Evolutionary conservation across 2,113 vertebrate species (phyloP).

Genomic region (Carollia perspicillata): DNA sequence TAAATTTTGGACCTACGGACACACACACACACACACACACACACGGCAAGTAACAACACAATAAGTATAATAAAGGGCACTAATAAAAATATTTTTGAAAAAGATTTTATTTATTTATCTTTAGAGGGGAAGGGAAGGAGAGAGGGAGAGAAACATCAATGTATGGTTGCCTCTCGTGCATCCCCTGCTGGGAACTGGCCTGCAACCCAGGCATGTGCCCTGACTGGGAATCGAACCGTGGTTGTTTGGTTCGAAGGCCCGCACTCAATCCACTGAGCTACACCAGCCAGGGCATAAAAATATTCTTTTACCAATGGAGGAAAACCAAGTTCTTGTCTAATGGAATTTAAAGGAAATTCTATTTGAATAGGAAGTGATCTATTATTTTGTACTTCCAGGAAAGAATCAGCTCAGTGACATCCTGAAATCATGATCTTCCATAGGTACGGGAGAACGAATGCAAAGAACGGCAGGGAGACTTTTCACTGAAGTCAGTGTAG

Average conservation of each 20-base stretch:
- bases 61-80: slow-evolving; percentile 10
- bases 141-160: too few species aligned
- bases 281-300: too few species aligned
- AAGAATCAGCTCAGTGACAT: background rate
- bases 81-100: background rate
- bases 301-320: background rate
- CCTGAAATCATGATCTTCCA: background rate
- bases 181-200: too few species aligned
- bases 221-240: too few species aligned
- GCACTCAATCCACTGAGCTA: too few species aligned
- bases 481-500: background rate
- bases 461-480: slow-evolving; percentile 6
- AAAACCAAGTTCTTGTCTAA: background rate
- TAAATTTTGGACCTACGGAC: background rate
- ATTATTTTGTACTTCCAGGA: slow-evolving; percentile 43
- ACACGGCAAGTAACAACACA: background rate
- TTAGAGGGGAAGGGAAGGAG: too few species aligned
- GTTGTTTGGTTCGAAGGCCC: too few species aligned
- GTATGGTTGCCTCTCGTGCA: too few species aligned
- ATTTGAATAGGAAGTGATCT: background rate
- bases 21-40: background rate
- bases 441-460: background rate
- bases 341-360: background rate
- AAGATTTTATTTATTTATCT: too few species aligned
- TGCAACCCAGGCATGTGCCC: too few species aligned